phyloP scores from a whole-genome alignment of 2,113 vertebrate species.

The Spea multiplicata region DNA sequence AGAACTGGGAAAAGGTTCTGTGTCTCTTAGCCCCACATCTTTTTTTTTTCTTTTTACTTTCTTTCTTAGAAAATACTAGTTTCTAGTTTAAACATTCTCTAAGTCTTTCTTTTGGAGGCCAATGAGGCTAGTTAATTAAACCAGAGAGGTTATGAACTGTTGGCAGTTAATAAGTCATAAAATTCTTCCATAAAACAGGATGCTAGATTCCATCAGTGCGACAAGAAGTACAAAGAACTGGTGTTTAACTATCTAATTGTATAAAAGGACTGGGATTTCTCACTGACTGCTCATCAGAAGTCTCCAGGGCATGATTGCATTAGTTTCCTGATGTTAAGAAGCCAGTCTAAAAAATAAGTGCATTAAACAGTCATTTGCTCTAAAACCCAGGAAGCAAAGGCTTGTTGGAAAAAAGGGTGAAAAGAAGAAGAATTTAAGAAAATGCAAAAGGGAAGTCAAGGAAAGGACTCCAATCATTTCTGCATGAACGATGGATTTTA shows the following conservation, averaged over 20 bases:
- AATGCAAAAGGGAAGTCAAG: conserved; percentile 57
- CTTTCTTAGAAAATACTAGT: conserved; percentile 60
- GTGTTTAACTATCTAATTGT: conserved; percentile 91
- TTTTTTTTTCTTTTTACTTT: conserved; percentile 57
- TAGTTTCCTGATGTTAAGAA: conserved; percentile 89
- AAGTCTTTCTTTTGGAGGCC: conserved; percentile 81
- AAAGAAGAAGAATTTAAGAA: conserved; percentile 49
- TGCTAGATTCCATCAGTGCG: conserved; percentile 89
- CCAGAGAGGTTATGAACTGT: conserved; percentile 96
- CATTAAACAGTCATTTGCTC: conserved; percentile 89
- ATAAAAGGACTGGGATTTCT: conserved; percentile 90
- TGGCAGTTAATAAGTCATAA: conserved; percentile 99
- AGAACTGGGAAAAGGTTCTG: conserved; percentile 72
- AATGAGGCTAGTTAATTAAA: conserved; percentile 88
- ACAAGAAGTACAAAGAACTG: conserved; percentile 83
- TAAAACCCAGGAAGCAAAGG: conserved; percentile 74
- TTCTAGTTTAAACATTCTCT: conserved; percentile 89
- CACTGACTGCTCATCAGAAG: conserved; percentile 81
- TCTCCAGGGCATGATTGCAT: conserved; percentile 83
- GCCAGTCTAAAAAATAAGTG: conserved; percentile 86
- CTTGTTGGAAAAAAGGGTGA: conserved; percentile 59
- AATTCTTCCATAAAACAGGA: conserved; percentile 89
- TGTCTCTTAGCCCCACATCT: conserved; percentile 64
- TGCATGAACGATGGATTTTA: background rate
- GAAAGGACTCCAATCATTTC: conserved; percentile 1